Base-by-base conservation (phyloP, 1,140 invertebrate genomes). In the Drosophila erecta region DNA sequence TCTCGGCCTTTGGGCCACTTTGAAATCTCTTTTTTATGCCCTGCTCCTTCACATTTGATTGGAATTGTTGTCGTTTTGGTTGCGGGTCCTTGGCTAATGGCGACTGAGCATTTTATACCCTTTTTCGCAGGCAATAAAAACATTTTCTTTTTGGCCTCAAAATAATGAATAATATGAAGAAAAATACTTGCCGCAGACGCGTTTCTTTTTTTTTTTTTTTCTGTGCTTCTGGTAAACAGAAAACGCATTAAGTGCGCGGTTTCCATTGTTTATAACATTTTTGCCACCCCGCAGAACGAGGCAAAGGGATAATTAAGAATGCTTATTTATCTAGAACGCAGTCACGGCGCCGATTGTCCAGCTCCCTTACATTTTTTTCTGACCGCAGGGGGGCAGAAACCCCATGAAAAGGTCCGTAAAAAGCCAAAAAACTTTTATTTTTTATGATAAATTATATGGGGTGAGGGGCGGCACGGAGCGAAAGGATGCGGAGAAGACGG, bases 301-400 rank as follows among this genome's bases (percentile, higher is more conserved):
- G 75, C 74, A 64, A 79, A 80, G 83, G 86, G 86, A 90, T 90
- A 90, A 90, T 90, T 90, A 90, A 90, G 86, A 81, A 90, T 90
- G 86, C 86, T 90, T 90, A 90, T 90, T 90, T 90, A 90, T 90
- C 86, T 90, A 90, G 86, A 90, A 90, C 81, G 72, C 72, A 66
- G 67, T 76, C 73, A 44, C 72, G 86, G 79, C 86, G 85, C 83
- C 85, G 78, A 90, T 76, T 90, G 85, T 85, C 77, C 78, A 76
- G 58, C 20, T 37, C 41, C 50, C 6, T 33, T n/a, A 41, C 40
- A 57, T 46, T 72, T 30, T 49, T 49, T 50, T 72, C 74, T 87
- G 72, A 89, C 83, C 83, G 81, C 85, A 86, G 83, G 70, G 58
- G 75, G 65, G 60, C 58, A 15, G 12, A 50, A 27, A 27, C 35